phyloP scores from a whole-genome alignment of 2,113 vertebrate species.

The Herpetotheres cachinnans region DNA sequence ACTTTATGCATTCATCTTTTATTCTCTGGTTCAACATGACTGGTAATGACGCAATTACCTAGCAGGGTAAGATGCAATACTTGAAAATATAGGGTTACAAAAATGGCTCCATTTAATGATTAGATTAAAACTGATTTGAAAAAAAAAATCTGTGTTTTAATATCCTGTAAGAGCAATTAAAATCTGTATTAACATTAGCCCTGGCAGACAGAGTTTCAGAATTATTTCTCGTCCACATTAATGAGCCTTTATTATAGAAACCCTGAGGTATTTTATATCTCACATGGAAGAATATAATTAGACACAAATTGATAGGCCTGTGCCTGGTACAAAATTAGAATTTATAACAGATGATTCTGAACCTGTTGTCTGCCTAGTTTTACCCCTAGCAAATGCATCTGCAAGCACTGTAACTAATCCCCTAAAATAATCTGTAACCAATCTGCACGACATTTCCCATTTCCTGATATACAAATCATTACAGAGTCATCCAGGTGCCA shows the following conservation, averaged over 20 bases:
- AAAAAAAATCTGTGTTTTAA: constrained; percentile 54
- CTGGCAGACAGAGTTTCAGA: constrained; percentile 66
- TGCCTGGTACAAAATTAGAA: constrained; percentile 67
- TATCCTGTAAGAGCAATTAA: constrained; percentile 71
- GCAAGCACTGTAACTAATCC: constrained; percentile 64
- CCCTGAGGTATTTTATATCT: constrained; percentile 74
- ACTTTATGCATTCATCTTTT: neutral
- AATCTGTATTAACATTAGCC: constrained; percentile 73
- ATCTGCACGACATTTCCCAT: constrained; percentile 50
- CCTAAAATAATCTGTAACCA: constrained; percentile 65
- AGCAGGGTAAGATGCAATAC: neutral
- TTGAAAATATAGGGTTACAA: constrained; percentile 42
- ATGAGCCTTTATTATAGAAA: constrained; percentile 74
- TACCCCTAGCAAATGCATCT: constrained; percentile 52
- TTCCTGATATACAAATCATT: constrained; percentile 52
- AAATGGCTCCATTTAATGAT: constrained; percentile 52
- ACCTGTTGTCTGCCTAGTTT: constrained; percentile 55
- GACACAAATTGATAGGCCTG: constrained; percentile 73
- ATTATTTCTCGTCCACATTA: constrained; percentile 72
- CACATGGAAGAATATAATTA: constrained; percentile 74
- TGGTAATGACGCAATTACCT: neutral
- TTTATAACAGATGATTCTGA: constrained; percentile 65
- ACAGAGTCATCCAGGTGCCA: constrained; percentile 58
- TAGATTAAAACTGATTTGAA: constrained; percentile 37
- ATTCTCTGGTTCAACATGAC: neutral